Evolutionary conservation across 1,140 invertebrate genomes (phyloP).

Genomic region (Mactra quadrangularis): DNA sequence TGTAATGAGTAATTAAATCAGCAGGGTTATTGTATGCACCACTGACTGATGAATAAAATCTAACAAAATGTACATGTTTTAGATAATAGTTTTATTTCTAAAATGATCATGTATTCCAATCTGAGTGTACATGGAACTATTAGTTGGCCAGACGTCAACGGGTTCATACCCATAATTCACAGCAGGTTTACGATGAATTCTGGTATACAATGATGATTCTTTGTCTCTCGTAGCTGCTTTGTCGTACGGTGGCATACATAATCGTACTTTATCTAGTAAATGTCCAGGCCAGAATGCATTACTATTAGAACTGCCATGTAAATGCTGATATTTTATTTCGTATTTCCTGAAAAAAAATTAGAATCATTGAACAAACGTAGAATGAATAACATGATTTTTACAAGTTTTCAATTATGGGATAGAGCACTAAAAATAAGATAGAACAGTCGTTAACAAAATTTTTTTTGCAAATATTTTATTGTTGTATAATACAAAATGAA

Average conservation of each 20-base stretch:
- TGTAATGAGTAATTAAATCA: too few relatives aligned
- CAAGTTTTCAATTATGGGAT: too few relatives aligned
- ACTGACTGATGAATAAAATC: too few relatives aligned
- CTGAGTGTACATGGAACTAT: slow-evolving; percentile 38
- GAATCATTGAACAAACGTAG: not conserved
- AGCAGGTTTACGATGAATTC: slow-evolving; percentile 32
- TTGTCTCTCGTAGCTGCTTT: slow-evolving; percentile 29
- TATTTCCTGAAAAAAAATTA: slow-evolving; percentile 55
- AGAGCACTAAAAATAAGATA: too few relatives aligned
- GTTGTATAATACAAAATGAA: too few relatives aligned
- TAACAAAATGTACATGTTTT: too few relatives aligned
- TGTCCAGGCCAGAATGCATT: slow-evolving; percentile 81
- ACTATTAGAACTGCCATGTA: slow-evolving; percentile 64
- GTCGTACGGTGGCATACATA: slow-evolving; percentile 76
- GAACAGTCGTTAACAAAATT: too few relatives aligned
- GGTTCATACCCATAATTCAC: slow-evolving; percentile 59
- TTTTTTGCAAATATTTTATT: too few relatives aligned
- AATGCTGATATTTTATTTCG: slow-evolving; percentile 65
- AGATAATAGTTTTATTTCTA: slow-evolving; percentile 57
- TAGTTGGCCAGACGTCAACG: slow-evolving; percentile 45
- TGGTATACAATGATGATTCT: slow-evolving; percentile 34
- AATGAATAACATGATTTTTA: too few relatives aligned
- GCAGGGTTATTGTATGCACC: too few relatives aligned
- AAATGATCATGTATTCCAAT: slow-evolving; percentile 60
- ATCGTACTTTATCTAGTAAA: slow-evolving; percentile 78